A percentile compares a stretch with the other conserved stretches of the same genome.
phyloP scores from a whole-genome alignment of 1,140 invertebrate species.

The Phortica variegata region DNA sequence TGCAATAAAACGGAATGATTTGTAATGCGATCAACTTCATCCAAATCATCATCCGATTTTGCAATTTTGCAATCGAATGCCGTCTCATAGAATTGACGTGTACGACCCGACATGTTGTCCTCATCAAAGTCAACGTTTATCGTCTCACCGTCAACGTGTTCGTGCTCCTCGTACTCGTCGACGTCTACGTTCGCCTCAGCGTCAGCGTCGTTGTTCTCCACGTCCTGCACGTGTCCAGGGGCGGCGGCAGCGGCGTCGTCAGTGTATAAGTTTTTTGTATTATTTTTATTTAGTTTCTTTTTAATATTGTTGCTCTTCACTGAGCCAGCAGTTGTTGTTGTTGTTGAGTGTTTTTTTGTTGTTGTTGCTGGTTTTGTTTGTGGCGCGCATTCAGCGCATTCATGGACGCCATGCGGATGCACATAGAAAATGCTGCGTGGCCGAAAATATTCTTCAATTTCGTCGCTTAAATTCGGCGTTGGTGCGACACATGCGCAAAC shows the following conservation, averaged over 20 bases:
- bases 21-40: conserved; percentile 76
- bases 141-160: conserved; percentile 11
- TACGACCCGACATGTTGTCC: conserved; percentile 49
- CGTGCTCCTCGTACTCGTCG: conserved; percentile 16
- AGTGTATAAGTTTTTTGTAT: conserved; percentile 24
- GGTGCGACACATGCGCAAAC: conserved; percentile 68
- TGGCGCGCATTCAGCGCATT: conserved; percentile 58
- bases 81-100: conserved; percentile 80
- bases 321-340: conserved; percentile 21
- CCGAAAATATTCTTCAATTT: conserved; percentile 63
- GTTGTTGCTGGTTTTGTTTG: conserved; percentile 37
- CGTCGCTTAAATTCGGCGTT: conserved; percentile 50
- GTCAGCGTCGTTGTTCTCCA: conserved; percentile 23
- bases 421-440: conserved; percentile 65
- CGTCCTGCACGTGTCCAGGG: too few species aligned
- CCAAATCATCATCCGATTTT: conserved; percentile 77
- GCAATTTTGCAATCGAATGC: conserved; percentile 85
- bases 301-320: neutral
- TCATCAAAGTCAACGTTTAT: conserved; percentile 15
- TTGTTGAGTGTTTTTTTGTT: conserved; percentile 21
- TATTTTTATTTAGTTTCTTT: too few species aligned
- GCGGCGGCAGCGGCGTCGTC: too few species aligned
- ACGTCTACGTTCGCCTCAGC: conserved; percentile 8
- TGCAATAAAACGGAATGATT: conserved; percentile 74
- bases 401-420: conserved; percentile 57